These are phyloP conservation scores for Drosophila pseudotalamancana DNA, from an alignment of 2,888 invertebrate species.

Conservation along the genomic window DNA sequence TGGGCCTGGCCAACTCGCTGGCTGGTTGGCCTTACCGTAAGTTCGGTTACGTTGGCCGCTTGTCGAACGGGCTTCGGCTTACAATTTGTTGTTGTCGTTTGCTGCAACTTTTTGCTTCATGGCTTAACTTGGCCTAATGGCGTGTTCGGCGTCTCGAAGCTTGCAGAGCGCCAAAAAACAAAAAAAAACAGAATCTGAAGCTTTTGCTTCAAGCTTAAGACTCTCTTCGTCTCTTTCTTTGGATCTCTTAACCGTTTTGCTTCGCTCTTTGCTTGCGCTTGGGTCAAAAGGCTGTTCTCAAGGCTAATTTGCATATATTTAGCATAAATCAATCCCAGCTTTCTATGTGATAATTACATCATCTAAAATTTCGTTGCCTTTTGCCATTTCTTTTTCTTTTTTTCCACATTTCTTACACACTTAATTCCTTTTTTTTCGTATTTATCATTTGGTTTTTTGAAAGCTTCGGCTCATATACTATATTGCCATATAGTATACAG, in stretches of 20 bases:
- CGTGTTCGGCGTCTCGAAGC: conserved; percentile 66
- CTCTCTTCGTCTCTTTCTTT: background rate
- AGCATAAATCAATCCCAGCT: conserved; percentile 68
- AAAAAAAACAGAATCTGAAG: conserved; percentile 11
- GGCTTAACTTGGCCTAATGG: conserved; percentile 72
- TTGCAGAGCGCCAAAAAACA: conserved; percentile 50
- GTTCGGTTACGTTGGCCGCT: conserved; percentile 78
- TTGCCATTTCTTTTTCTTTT: conserved; percentile 39
- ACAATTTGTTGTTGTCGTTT: conserved; percentile 24
- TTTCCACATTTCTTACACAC: no score
- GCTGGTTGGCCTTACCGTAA: conserved; percentile 65
- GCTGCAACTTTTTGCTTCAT: conserved; percentile 65
- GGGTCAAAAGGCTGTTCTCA: conserved; percentile 44
- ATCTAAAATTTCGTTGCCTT: conserved; percentile 49
- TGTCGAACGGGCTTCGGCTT: conserved; percentile 46
- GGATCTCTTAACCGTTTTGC: conserved; percentile 1
- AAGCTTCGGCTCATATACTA: no score
- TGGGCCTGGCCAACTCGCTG: conserved; percentile 25
- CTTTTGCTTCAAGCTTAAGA: conserved; percentile 39
- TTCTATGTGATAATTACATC: conserved; percentile 77
- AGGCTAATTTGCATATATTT: conserved; percentile 55
- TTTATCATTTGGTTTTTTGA: conserved; percentile 42
- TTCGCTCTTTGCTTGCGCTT: no score
- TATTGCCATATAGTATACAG: no score
- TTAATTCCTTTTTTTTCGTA: conserved; percentile 20